A percentile compares a stretch with the other conserved stretches of the same genome.
phyloP scores from a whole-genome alignment of 2,888 invertebrate species.

The Rhagonycha fulva region DNA sequence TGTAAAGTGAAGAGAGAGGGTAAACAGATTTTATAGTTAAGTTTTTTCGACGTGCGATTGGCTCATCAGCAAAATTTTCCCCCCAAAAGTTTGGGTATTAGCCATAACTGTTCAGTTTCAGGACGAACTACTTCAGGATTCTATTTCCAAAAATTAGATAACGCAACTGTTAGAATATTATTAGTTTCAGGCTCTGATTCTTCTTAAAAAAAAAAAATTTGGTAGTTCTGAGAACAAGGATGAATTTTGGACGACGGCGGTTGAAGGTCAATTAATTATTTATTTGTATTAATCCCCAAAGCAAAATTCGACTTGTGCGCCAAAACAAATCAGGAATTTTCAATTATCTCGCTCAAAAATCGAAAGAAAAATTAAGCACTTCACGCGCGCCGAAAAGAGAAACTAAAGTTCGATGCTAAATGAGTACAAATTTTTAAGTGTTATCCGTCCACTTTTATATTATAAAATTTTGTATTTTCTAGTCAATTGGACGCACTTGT shows the following conservation, averaged over 20 bases:
- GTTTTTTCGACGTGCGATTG: too few relatives aligned
- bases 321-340: background rate
- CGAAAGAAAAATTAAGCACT: background rate
- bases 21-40: too few relatives aligned
- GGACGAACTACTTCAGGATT: too few relatives aligned
- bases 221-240: too few relatives aligned
- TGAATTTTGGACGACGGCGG: background rate
- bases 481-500: constrained; percentile 26
- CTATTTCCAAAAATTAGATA: too few relatives aligned
- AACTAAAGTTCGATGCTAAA: constrained; percentile 2
- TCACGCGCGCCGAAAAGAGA: background rate
- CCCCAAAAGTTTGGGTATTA: too few relatives aligned
- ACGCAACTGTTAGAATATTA: too few relatives aligned
- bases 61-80: too few relatives aligned
- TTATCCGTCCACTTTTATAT: constrained; percentile 30
- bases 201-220: too few relatives aligned
- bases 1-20: too few relatives aligned
- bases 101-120: too few relatives aligned
- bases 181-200: too few relatives aligned
- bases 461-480: constrained; percentile 26
- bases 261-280: background rate
- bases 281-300: background rate
- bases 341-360: background rate
- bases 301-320: background rate
- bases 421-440: constrained; percentile 23